A percentile compares a stretch with the other conserved stretches of the same genome.
Conservation (phyloP, 2,797 vertebrate species). For the Florisuga fusca region DNA sequence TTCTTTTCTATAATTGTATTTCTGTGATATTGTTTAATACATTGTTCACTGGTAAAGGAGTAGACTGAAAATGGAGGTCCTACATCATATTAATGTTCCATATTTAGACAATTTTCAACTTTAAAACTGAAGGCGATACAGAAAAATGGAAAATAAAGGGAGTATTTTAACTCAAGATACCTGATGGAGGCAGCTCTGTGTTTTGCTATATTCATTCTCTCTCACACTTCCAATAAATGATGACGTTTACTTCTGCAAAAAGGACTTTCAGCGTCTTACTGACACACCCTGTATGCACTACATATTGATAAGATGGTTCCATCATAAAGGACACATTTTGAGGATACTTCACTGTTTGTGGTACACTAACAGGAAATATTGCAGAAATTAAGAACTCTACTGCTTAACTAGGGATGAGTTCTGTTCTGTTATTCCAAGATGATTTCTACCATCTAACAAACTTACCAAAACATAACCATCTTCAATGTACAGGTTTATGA, state of each 20-base stretch:
- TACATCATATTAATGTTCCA: not conserved
- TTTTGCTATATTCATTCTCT: not conserved
- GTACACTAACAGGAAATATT: not conserved
- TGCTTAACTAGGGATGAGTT: not conserved
- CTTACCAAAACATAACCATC: conserved; percentile 95
- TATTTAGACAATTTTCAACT: not conserved
- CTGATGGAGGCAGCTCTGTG: not conserved
- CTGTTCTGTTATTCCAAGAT: not conserved
- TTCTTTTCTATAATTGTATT: not conserved
- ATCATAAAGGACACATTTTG: not conserved
- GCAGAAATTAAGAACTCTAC: not conserved
- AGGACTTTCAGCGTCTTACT: not conserved
- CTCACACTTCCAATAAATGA: not conserved
- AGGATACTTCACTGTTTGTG: not conserved
- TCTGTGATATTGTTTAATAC: not conserved
- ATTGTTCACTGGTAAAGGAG: not conserved
- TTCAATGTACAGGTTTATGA: conserved; percentile 97
- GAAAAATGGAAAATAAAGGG: not conserved
- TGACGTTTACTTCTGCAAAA: not conserved
- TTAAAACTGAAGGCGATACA: not conserved
- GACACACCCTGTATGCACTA: not conserved
- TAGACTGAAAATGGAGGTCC: not conserved
- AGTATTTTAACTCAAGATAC: not conserved
- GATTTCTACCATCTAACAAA: not conserved
- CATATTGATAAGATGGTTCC: not conserved